A percentile compares a stretch with the other conserved stretches of the same genome.
Evolutionary conservation across 2,797 vertebrate genomes (phyloP).

Genomic region (Sebastes jordani): DNA sequence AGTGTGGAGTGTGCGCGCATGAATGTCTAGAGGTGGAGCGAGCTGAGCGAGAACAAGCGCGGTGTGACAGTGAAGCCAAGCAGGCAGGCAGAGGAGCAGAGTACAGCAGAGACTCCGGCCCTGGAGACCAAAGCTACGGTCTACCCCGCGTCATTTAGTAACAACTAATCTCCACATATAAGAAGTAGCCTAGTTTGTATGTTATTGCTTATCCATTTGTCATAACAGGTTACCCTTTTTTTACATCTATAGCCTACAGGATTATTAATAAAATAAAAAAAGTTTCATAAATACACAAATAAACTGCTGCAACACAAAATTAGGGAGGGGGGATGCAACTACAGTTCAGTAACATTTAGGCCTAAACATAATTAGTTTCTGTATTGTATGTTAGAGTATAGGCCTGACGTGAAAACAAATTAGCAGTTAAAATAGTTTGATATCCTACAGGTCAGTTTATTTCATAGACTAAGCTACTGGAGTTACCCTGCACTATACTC

Average conservation of each 20-base stretch:
- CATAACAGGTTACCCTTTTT: not conserved
- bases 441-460: not conserved
- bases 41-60: no score
- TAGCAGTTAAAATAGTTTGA: not conserved
- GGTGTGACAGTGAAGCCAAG: no score
- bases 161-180: not conserved
- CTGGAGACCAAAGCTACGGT: no score
- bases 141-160: not conserved
- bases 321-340: not conserved
- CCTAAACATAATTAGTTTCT: not conserved
- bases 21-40: no score
- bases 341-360: not conserved
- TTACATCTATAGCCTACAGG: not conserved
- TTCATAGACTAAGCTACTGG: no score
- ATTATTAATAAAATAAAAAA: not conserved
- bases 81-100: no score
- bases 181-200: not conserved
- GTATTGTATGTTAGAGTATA: not conserved
- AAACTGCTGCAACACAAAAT: not conserved
- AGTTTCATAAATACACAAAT: not conserved
- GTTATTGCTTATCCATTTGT: not conserved
- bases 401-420: no score
- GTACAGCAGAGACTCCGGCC: no score
- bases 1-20: no score
- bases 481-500: no score